Conservation (phyloP, 2,888 invertebrate genomes). For the Chrysina gloriosa region DNA sequence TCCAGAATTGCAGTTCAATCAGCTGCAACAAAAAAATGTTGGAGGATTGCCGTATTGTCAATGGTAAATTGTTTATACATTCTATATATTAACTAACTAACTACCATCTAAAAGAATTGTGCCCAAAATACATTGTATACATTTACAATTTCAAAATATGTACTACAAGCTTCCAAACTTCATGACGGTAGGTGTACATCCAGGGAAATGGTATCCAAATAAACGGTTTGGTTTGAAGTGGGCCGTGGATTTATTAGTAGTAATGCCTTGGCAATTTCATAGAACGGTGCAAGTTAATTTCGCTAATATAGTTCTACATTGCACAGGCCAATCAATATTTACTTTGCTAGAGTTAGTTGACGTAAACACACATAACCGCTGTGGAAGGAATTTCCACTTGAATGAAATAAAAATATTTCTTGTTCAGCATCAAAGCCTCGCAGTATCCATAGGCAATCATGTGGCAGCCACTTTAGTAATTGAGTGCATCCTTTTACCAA, state of each 20-base stretch:
- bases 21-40: no score
- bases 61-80: no score
- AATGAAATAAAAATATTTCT: conserved; percentile 62
- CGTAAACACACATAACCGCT: conserved; percentile 59
- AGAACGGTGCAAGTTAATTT: conserved; percentile 59
- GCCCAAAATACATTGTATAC: background rate
- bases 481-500: conserved; percentile 57
- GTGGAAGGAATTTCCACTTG: conserved; percentile 58
- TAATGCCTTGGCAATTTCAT: conserved; percentile 30
- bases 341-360: conserved; percentile 64
- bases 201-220: background rate
- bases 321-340: conserved; percentile 63
- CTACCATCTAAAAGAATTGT: no score
- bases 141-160: background rate
- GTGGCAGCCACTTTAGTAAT: conserved; percentile 61
- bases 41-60: no score
- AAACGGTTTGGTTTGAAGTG: background rate
- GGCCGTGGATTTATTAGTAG: conserved; percentile 4
- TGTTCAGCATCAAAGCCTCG: conserved; percentile 60
- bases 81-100: no score
- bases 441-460: conserved; percentile 57
- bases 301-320: conserved; percentile 61
- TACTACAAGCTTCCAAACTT: no score
- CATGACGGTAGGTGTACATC: background rate
- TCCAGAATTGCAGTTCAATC: no score